Percentiles rank a stretch among this genome's conserved stretches.
These are phyloP conservation scores for Gasterosteus nipponicus DNA, from an alignment of 2,113 vertebrate genomes.

Conservation along the genomic window DNA sequence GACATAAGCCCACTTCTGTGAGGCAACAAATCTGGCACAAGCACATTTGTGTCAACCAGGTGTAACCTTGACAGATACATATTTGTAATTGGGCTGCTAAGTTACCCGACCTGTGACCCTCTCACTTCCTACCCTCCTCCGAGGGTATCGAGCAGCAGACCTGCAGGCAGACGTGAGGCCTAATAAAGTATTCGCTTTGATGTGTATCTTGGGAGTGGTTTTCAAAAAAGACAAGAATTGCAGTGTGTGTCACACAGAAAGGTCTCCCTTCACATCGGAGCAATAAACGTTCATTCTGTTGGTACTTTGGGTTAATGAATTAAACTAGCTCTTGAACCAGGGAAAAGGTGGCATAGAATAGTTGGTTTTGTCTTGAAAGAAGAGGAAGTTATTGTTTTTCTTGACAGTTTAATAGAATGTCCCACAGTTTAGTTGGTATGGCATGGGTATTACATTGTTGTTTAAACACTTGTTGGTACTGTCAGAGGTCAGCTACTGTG, in stretches of 20 bases:
- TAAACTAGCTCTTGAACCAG: slow-evolving; percentile 1
- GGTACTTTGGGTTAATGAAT: slow-evolving; percentile 12
- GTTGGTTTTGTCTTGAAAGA: background rate
- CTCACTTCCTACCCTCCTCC: slow-evolving; percentile 53
- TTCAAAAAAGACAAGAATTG: slow-evolving; percentile 24
- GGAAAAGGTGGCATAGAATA: background rate
- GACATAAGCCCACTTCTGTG: slow-evolving; percentile 17
- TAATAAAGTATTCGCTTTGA: slow-evolving; percentile 43
- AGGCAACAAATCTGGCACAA: slow-evolving; percentile 46
- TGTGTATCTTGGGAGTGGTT: slow-evolving; percentile 26
- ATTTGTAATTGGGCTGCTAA: slow-evolving; percentile 66
- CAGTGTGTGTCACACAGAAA: slow-evolving; percentile 1
- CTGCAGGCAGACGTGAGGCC: slow-evolving; percentile 35
- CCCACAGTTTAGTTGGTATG: background rate
- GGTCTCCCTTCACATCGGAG: slow-evolving; percentile 21
- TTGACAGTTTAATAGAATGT: background rate
- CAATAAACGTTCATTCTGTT: slow-evolving; percentile 17
- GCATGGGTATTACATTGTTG: background rate
- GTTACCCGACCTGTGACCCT: slow-evolving; percentile 65
- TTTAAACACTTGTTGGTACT: background rate
- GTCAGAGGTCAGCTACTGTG: background rate
- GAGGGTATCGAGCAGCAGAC: slow-evolving; percentile 45
- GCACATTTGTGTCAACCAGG: slow-evolving; percentile 48
- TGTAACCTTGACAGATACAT: slow-evolving; percentile 57
- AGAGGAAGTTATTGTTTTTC: background rate